Percentiles rank a stretch among this genome's conserved stretches.
Conservation (phyloP, 2,888 invertebrate species). For the Tholera decimalis region DNA sequence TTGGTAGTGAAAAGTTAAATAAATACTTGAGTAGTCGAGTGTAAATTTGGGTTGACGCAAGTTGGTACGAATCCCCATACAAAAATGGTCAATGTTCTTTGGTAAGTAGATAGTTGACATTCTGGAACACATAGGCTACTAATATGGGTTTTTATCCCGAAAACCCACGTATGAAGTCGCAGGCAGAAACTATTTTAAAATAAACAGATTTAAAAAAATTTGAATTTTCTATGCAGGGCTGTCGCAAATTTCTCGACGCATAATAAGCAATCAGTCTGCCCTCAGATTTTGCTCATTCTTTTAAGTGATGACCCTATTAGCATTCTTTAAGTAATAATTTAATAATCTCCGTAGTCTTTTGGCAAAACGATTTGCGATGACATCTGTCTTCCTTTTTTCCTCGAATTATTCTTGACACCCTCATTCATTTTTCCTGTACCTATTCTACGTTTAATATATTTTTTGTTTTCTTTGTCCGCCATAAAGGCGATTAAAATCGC, state of each 20-base stretch:
- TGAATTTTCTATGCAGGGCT: constrained; percentile 28
- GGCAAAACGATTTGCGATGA: constrained; percentile 72
- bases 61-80: no score
- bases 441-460: constrained; percentile 36
- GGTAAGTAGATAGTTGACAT: no score
- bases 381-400: constrained; percentile 71
- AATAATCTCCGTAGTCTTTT: constrained; percentile 75
- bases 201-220: constrained; percentile 20
- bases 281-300: constrained; percentile 75
- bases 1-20: no score
- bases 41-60: no score
- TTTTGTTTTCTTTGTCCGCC: constrained; percentile 36
- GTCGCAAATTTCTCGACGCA: constrained; percentile 54
- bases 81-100: no score
- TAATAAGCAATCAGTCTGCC: constrained; percentile 73
- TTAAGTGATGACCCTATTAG: constrained; percentile 85
- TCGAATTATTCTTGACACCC: constrained; percentile 61
- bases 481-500: constrained; percentile 44
- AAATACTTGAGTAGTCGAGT: no score
- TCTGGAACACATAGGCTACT: no score
- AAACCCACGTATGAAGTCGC: no score
- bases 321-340: constrained; percentile 84
- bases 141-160: no score
- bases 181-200: background rate
- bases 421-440: constrained; percentile 60